Base-by-base conservation (phyloP, 2,797 vertebrate genomes). In the Adrianichthys oophorus region DNA sequence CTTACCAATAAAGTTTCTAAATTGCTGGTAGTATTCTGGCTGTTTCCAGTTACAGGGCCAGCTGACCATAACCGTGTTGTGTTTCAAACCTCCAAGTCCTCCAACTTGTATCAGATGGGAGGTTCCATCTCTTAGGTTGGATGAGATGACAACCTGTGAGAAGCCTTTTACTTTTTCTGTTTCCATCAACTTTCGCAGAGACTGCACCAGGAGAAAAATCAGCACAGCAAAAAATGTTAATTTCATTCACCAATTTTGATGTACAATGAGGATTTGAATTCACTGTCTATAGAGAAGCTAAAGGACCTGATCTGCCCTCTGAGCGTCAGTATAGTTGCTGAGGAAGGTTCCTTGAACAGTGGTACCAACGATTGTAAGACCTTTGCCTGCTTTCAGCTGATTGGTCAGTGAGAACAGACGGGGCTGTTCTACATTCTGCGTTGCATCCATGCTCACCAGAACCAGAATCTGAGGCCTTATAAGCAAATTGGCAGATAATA, bases 351-450 rank as follows among this genome's bases (percentile, higher is more conserved):
- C 98, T 67, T 96, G 94, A 15, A 99, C 90, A 32, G 95, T 92
- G 0, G 96, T 95, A 44, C 96, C 96, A 57, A 98, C 96, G 0
- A 99, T 98, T 72, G 98, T 99, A 82, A 99, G 90, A 24, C 97
- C 98, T 77, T 98, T 99, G 23, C 98, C 96, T 0, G 98, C 98
- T 85, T 99, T 99, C 42, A 99, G 92, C 90, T 99, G 98, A 7
- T 94, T 96, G 17, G 96, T 96, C 83, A 99, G 74, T 4, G 97
- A 98, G 46, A 99, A 91, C 49, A 99, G 89, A 78, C 98, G 98
- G 0, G 98, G 96, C 70, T 98, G 95, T 63, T 96, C 95, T 44
- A 98, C 93, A 0, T 96, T 98, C 91, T 98, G 96, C 65, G 98
- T 95, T 44, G 91, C 91, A 62, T 98, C 96, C 79, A 95, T 87